Percentiles rank a stretch among this genome's conserved stretches.
These are phyloP conservation scores for Polymixis lichenea DNA, from an alignment of 2,888 invertebrate genomes.

Conservation along the genomic window DNA sequence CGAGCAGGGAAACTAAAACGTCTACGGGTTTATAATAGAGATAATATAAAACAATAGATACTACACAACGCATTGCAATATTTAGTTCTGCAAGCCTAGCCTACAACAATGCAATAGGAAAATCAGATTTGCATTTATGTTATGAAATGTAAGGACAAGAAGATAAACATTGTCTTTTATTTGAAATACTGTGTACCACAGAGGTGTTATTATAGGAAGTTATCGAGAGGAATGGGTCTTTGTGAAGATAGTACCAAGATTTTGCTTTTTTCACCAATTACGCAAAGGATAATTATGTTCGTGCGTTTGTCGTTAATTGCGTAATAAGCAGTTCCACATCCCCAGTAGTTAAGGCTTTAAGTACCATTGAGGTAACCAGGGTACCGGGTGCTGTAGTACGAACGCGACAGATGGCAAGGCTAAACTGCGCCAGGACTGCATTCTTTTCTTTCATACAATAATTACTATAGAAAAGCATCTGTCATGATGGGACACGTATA, in stretches of 20 bases:
- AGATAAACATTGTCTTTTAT: conserved; percentile 44
- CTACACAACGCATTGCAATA: conserved; percentile 56
- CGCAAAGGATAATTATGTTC: neutral
- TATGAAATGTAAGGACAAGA: conserved; percentile 52
- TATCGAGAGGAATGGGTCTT: conserved; percentile 2
- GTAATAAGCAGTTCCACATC: conserved; percentile 25
- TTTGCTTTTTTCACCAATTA: neutral
- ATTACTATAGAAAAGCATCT: conserved; percentile 7
- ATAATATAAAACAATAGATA: conserved; percentile 58
- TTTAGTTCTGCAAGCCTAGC: conserved; percentile 56
- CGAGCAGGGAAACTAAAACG: neutral
- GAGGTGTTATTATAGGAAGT: conserved; percentile 9
- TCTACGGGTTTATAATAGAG: conserved; percentile 37
- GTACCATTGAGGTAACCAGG: conserved; percentile 11
- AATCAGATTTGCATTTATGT: conserved; percentile 66
- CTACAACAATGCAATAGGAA: conserved; percentile 65
- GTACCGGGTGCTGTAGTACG: conserved; percentile 8
- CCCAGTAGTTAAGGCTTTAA: conserved; percentile 4
- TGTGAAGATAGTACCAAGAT: neutral
- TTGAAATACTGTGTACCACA: conserved; percentile 28
- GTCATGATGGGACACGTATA: neutral
- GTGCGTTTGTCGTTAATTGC: neutral
- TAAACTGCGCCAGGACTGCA: neutral
- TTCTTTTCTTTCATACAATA: conserved; percentile 15
- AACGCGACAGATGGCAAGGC: conserved; percentile 38